Evolutionary conservation across 2,113 vertebrate species (phyloP).

Genomic region (Mobula hypostoma): DNA sequence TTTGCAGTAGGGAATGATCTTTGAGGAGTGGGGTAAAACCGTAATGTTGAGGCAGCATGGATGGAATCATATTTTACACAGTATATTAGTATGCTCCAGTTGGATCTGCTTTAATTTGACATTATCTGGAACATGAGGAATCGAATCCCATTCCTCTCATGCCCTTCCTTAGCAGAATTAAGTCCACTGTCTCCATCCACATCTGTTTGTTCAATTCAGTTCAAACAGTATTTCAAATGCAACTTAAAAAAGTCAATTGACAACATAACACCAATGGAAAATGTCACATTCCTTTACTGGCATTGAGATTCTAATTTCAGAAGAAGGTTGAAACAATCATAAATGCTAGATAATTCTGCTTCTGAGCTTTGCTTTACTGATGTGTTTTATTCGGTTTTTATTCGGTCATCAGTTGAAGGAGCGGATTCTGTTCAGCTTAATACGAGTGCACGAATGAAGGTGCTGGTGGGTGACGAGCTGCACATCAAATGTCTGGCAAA

Average conservation of each 20-base stretch:
- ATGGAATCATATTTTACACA: background rate
- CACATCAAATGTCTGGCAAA: slow-evolving; percentile 62
- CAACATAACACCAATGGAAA: background rate
- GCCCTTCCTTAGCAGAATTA: background rate
- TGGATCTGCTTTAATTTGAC: background rate
- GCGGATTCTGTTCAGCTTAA: slow-evolving; percentile 47
- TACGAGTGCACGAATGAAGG: slow-evolving; percentile 42
- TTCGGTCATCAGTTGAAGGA: slow-evolving; percentile 42
- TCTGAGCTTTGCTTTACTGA: background rate
- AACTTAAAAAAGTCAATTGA: background rate
- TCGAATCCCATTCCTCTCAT: background rate
- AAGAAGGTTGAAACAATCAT: background rate
- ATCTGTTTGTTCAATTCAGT: background rate
- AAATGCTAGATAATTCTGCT: background rate
- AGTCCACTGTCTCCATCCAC: background rate
- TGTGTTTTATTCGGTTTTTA: slow-evolving; percentile 14
- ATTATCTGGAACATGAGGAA: background rate
- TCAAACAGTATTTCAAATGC: background rate
- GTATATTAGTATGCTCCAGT: background rate
- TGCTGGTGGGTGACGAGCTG: slow-evolving; percentile 67
- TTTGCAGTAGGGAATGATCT: background rate
- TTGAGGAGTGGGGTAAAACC: background rate
- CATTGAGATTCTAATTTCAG: background rate
- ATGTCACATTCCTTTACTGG: background rate
- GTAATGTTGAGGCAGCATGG: background rate